A percentile compares a stretch with the other conserved stretches of the same genome.
Conservation (phyloP, 2,888 invertebrate genomes). For the Bombylius major region DNA sequence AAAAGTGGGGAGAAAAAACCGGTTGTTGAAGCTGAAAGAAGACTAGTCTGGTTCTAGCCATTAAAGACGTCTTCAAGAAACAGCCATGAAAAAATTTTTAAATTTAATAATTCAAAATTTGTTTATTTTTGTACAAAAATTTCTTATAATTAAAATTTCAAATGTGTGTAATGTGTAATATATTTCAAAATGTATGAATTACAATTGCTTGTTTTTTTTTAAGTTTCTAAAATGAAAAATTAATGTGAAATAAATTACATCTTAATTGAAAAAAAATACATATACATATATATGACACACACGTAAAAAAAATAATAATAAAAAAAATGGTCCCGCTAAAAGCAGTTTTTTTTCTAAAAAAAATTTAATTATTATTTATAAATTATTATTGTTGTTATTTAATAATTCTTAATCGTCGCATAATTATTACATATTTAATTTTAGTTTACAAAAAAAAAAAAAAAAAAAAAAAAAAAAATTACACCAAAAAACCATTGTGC, state of each 20-base stretch:
- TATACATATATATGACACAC: neutral
- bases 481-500: conserved; percentile 18
- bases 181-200: no score
- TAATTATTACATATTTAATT: neutral
- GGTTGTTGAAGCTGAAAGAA: no score
- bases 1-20: no score
- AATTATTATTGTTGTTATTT: neutral
- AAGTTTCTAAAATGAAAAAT: neutral
- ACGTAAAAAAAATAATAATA: conserved; percentile 5
- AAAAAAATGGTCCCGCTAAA: conserved; percentile 13
- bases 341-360: conserved; percentile 7
- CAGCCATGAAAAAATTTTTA: no score
- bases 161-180: no score
- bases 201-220: no score
- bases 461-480: conserved; percentile 7
- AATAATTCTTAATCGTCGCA: neutral
- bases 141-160: no score
- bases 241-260: neutral
- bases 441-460: neutral
- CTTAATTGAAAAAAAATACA: neutral
- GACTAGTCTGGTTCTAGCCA: no score
- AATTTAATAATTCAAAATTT: no score
- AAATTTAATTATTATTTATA: conserved; percentile 1
- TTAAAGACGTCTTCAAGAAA: no score
- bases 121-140: no score